Conservation (phyloP, 2,888 invertebrate genomes). For the Drosophila testacea region DNA sequence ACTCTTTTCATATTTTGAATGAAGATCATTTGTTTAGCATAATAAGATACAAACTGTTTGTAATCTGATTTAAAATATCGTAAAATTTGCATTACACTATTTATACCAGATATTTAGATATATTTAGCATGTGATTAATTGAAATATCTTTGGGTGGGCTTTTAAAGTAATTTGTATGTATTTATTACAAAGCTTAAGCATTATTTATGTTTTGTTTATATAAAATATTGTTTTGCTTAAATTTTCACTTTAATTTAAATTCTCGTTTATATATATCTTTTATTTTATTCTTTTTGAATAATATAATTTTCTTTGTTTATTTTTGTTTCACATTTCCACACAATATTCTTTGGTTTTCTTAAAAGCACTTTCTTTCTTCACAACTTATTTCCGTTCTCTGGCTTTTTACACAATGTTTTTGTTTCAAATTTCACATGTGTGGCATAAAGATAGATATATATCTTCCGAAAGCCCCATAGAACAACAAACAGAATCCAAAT, state of each 20-base stretch:
- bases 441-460: constrained; percentile 25
- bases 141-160: too few species aligned
- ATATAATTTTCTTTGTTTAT: constrained; percentile 13
- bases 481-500: constrained; percentile 44
- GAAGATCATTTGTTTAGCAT: constrained; percentile 7
- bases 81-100: not conserved
- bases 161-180: not conserved
- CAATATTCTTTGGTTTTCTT: not conserved
- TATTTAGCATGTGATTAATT: too few species aligned
- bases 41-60: not conserved
- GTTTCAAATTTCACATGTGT: constrained; percentile 38
- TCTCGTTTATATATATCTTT: not conserved
- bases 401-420: constrained; percentile 15
- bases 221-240: not conserved
- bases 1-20: constrained; percentile 1
- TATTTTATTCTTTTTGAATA: not conserved
- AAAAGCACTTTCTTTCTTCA: constrained; percentile 15
- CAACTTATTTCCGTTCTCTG: constrained; percentile 28
- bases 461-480: constrained; percentile 26
- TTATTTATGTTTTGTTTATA: not conserved
- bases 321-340: constrained; percentile 34
- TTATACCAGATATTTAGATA: too few species aligned
- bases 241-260: not conserved
- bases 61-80: too few species aligned
- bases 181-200: not conserved